phyloP scores from a whole-genome alignment of 2,888 invertebrate genomes.

The Yponomeuta plumbellus region DNA sequence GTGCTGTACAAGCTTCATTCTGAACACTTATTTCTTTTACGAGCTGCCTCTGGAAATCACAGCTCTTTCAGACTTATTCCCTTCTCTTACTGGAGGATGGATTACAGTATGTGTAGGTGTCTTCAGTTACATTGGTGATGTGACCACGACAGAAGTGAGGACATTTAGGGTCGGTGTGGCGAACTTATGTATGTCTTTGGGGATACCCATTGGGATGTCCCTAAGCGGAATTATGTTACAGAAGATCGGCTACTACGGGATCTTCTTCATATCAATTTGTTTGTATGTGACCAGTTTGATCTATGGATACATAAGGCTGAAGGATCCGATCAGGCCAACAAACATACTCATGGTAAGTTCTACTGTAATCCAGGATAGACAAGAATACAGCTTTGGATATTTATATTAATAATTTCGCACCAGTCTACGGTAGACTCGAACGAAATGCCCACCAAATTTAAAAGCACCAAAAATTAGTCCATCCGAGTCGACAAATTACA shows the following conservation, averaged over 20 bases:
- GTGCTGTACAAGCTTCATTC: conserved; percentile 67
- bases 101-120: conserved; percentile 77
- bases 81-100: conserved; percentile 76
- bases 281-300: conserved; percentile 70
- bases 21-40: conserved; percentile 77
- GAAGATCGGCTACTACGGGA: conserved; percentile 69
- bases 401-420: no score
- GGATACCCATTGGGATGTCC: conserved; percentile 77
- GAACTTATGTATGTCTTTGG: conserved; percentile 78
- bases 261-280: conserved; percentile 68
- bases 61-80: conserved; percentile 73
- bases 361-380: background rate
- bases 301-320: conserved; percentile 66
- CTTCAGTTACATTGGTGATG: conserved; percentile 79
- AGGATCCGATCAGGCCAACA: conserved; percentile 63
- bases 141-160: conserved; percentile 76
- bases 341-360: conserved; percentile 30
- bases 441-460: no score
- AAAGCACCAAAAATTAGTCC: no score
- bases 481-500: no score
- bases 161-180: conserved; percentile 79
- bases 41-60: conserved; percentile 76
- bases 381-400: no score
- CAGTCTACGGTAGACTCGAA: no score
- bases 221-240: conserved; percentile 73